Base-by-base conservation (phyloP, 2,888 invertebrate species). In the Nomada ferruginata region DNA sequence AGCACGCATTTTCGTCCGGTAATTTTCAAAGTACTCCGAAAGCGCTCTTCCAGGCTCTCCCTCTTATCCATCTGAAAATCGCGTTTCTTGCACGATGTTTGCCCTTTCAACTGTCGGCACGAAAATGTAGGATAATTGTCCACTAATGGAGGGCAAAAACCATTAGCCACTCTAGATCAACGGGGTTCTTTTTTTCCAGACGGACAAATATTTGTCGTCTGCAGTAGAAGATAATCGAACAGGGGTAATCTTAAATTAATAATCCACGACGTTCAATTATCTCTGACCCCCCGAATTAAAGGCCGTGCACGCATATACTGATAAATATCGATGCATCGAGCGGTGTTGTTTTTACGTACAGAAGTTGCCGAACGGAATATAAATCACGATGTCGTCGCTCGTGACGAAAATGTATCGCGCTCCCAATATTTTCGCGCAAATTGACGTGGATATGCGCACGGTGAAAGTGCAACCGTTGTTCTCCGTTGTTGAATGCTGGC, bases 391-490 rank as follows among this genome's bases (percentile, higher is more conserved):
- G 23, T 2, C 23, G 29, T 63, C 63, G 53, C n/a, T 65, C 23
- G 59, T n/a, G 59, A 15, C 2, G 11, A 4, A 44, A 61, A 36
- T 29, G 15, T 66, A 13, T 59, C 47, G 47, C 44, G 20, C 15
- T 7, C 18, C 20, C 18, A 42, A 66, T 55, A 75, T 76, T 66
- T 76, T 60, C 20, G 53, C 42, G 64, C 26, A 50, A 65, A 79
- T 76, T 42, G 55, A 36, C 79, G 29, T 13, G 55, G 15, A 55
- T 23, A 47, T 13, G 47, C 4, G 11, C 23, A 13, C 47, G 47
- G 10, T n/a, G 77, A 59, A 52, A 66, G 64, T 29, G 53, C 65
- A 23, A 73, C 36, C 53, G 71, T 64, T 65, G 77, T 61, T 66
- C 26, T 47, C 53, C 50, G 13, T 9, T 20, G 53, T 23, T 47